Evolutionary conservation across 2,797 vertebrate species (phyloP).

Genomic region (Delichon dasypus): DNA sequence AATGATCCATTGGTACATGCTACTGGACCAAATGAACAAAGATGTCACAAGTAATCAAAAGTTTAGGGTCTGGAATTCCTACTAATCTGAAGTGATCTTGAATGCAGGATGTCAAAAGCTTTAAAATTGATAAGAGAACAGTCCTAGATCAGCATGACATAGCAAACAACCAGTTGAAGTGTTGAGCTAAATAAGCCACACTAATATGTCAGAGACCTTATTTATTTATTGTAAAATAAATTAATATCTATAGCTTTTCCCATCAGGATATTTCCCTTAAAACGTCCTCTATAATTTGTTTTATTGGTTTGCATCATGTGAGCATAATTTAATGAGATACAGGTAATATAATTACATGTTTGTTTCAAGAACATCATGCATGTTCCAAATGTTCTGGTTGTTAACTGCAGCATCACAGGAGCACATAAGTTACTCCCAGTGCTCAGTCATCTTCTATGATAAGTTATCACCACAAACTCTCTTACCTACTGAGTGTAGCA

Average conservation of each 20-base stretch:
- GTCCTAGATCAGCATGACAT: slow-evolving; percentile 55
- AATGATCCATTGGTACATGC: background rate
- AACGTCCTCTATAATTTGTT: background rate
- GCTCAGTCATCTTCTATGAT: background rate
- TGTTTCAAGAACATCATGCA: background rate
- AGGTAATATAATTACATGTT: background rate
- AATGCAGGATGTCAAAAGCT: slow-evolving; percentile 65
- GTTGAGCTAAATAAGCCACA: slow-evolving; percentile 20
- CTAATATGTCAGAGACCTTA: background rate
- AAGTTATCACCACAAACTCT: background rate
- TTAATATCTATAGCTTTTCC: background rate
- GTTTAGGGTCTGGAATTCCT: slow-evolving; percentile 23
- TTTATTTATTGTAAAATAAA: slow-evolving; percentile 31
- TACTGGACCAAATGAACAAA: slow-evolving; percentile 19
- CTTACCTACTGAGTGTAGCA: background rate
- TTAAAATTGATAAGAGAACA: slow-evolving; percentile 45
- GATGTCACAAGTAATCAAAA: slow-evolving; percentile 55
- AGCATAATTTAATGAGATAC: background rate
- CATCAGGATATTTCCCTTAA: background rate
- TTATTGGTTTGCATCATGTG: background rate
- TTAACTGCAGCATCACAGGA: background rate
- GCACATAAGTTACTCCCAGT: background rate
- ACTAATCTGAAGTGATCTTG: slow-evolving; percentile 64
- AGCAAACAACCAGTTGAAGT: slow-evolving; percentile 48
- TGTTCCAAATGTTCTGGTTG: background rate